These are phyloP conservation scores for Chamaea fasciata DNA, from an alignment of 2,113 vertebrate genomes.

Conservation along the genomic window DNA sequence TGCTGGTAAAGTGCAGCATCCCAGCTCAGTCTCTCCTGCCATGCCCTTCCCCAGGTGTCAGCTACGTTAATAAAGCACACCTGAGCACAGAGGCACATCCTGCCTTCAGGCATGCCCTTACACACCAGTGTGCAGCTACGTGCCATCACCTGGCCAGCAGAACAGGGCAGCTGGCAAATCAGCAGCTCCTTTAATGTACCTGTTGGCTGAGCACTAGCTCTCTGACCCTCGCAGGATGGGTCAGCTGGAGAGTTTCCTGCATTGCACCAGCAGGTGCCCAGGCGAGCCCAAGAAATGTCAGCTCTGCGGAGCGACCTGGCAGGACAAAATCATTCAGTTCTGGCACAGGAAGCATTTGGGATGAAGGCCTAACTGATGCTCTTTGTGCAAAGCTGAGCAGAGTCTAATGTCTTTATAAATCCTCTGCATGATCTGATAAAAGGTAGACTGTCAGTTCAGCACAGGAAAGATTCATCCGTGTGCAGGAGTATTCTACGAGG, in stretches of 20 bases:
- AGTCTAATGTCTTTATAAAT: background rate
- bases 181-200: background rate
- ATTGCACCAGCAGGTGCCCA: rapidly evolving
- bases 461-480: background rate
- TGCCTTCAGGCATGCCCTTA: background rate
- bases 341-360: background rate
- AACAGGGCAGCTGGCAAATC: background rate
- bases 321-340: background rate
- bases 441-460: background rate
- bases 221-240: rapidly evolving
- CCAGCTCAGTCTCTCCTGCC: background rate
- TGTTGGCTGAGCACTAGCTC: background rate
- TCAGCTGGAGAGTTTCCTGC: background rate
- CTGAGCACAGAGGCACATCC: background rate
- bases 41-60: background rate
- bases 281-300: background rate
- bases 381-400: background rate
- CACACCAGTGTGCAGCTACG: background rate
- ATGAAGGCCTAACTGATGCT: background rate
- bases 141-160: background rate
- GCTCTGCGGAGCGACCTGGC: background rate
- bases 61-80: rapidly evolving
- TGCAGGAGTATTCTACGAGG: background rate
- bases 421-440: background rate
- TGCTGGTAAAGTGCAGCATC: background rate